phyloP scores from a whole-genome alignment of 2,797 vertebrate species.

The Hyperoplus immaculatus region DNA sequence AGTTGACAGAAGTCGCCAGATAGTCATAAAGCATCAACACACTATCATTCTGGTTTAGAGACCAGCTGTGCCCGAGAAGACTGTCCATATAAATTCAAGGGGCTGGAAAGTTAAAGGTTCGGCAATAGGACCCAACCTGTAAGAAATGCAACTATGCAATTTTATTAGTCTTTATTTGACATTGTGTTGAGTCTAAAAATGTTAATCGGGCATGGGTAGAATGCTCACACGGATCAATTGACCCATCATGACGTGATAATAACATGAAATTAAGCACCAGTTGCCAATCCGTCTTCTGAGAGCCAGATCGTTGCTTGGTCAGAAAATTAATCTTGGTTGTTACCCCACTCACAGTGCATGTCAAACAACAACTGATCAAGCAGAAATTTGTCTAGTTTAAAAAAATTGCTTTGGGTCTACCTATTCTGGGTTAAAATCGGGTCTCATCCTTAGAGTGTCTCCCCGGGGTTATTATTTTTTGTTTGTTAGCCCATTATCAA shows the following conservation, averaged over 20 bases:
- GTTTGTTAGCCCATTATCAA: too few species aligned
- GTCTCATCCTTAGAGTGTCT: neutral
- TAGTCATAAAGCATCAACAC: slow-evolving; percentile 37
- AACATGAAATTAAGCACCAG: too few species aligned
- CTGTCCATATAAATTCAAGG: slow-evolving; percentile 21
- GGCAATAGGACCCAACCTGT: neutral
- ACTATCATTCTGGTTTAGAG: slow-evolving; percentile 25
- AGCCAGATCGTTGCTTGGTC: too few species aligned
- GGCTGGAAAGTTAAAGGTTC: slow-evolving; percentile 2
- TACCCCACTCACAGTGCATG: neutral
- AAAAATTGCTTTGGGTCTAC: neutral
- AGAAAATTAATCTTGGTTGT: too few species aligned
- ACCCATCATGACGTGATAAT: too few species aligned
- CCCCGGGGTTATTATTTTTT: neutral
- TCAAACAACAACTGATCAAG: neutral
- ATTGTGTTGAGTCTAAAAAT: neutral
- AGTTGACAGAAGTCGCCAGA: slow-evolving; percentile 35
- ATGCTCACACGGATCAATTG: too few species aligned
- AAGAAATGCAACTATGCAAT: neutral
- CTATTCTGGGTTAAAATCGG: neutral
- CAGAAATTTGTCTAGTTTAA: neutral
- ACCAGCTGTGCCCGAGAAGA: slow-evolving; percentile 5
- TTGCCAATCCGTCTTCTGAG: too few species aligned
- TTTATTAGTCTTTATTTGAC: neutral
- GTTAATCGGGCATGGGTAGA: too few species aligned